Conservation (phyloP, 1,140 invertebrate species). For the Melanaphis sacchari region DNA sequence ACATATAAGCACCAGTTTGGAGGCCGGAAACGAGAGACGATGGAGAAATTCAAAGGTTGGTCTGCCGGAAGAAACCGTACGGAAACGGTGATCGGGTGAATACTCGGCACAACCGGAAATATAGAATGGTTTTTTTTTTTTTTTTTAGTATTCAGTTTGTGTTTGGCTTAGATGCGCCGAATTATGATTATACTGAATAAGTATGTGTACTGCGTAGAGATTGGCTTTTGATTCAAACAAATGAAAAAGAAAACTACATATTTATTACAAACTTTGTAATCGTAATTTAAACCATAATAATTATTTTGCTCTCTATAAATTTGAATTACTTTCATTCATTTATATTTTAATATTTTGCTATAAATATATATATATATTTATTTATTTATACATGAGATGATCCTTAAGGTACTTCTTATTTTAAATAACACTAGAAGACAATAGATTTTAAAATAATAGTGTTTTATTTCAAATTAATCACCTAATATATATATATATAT, state of each 20-base stretch:
- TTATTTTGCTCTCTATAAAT: not conserved
- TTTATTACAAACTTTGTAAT: not conserved
- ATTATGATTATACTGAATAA: not conserved
- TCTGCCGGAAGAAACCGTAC: constrained; percentile 46
- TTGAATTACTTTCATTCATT: not conserved
- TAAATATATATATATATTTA: too few relatives aligned
- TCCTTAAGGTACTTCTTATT: too few relatives aligned
- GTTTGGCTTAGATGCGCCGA: not conserved
- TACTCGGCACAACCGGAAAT: constrained; percentile 25
- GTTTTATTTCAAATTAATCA: too few relatives aligned
- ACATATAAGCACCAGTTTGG: constrained; percentile 22
- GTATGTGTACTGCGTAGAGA: not conserved
- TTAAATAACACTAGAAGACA: too few relatives aligned
- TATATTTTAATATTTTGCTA: too few relatives aligned
- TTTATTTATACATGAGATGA: too few relatives aligned
- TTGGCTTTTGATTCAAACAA: not conserved
- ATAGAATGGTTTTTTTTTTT: constrained; percentile 24
- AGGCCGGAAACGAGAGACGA: constrained; percentile 1
- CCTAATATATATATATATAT: too few relatives aligned
- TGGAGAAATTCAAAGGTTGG: not conserved
- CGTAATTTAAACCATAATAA: not conserved
- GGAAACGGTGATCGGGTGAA: constrained; percentile 49
- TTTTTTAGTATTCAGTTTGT: constrained; percentile 36
- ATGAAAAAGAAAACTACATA: not conserved
- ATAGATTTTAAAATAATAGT: too few relatives aligned